Conservation (phyloP, 2,113 vertebrate species). For the Pseudonaja textilis region DNA sequence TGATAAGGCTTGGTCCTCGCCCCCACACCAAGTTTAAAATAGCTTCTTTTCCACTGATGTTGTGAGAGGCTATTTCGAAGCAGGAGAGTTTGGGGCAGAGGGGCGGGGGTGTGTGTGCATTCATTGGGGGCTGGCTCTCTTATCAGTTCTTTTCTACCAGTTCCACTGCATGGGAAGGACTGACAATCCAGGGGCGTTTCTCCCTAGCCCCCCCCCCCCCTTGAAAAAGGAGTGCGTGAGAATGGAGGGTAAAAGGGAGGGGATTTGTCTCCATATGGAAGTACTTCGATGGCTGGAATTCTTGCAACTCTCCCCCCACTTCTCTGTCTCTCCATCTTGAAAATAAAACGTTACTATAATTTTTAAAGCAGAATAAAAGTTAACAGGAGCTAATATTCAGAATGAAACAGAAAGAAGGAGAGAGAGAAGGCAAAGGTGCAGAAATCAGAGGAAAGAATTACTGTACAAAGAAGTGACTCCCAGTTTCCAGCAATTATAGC, state of each 20-base stretch:
- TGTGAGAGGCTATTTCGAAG: neutral
- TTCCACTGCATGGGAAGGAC: neutral
- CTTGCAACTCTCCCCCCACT: neutral
- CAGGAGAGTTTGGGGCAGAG: neutral
- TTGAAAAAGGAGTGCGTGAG: neutral
- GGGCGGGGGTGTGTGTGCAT: neutral
- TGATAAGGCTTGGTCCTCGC: neutral
- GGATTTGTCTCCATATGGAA: neutral
- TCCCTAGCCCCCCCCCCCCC: neutral
- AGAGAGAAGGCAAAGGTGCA: neutral
- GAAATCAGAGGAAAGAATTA: neutral
- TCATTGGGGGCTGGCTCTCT: neutral
- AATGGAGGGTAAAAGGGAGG: neutral
- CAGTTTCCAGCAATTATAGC: no score
- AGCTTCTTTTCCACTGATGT: neutral
- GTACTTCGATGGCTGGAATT: neutral
- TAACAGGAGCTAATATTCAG: neutral
- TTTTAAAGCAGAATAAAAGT: neutral
- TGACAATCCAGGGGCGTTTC: neutral
- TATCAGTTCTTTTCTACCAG: neutral
- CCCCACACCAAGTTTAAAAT: neutral
- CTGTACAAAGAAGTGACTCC: neutral
- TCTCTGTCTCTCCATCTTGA: neutral
- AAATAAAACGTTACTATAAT: neutral
- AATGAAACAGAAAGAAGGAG: neutral